Evolutionary conservation across 2,888 invertebrate species (phyloP).

Genomic region (Galerucella calmariensis): DNA sequence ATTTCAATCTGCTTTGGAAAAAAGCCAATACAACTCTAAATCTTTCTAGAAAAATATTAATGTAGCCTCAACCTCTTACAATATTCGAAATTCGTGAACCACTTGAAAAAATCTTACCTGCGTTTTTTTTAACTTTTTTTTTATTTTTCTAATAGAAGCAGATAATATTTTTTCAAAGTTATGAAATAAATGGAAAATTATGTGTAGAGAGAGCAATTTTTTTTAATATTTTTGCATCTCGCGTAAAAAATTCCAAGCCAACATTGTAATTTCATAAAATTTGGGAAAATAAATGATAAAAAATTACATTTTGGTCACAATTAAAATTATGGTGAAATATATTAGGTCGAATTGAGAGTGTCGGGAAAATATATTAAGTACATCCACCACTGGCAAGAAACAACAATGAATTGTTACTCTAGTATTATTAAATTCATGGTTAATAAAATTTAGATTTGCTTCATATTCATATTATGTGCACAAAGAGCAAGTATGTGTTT

Average conservation of each 20-base stretch:
- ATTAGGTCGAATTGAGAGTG: too few relatives aligned
- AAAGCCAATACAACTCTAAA: conserved; percentile 28
- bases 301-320: too few relatives aligned
- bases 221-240: conserved; percentile 28
- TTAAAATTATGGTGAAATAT: too few relatives aligned
- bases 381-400: too few relatives aligned
- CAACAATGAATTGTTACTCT: too few relatives aligned
- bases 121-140: conserved; percentile 27
- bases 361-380: too few relatives aligned
- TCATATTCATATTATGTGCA: too few relatives aligned
- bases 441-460: too few relatives aligned
- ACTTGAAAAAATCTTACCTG: background rate
- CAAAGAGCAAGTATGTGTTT: too few relatives aligned
- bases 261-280: too few relatives aligned
- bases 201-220: conserved; percentile 29
- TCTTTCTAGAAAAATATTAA: conserved; percentile 6
- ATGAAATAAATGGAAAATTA: conserved; percentile 4
- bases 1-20: background rate
- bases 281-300: too few relatives aligned
- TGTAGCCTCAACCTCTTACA: conserved; percentile 3
- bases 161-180: conserved; percentile 19
- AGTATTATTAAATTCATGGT: too few relatives aligned
- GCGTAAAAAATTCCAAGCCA: conserved; percentile 9
- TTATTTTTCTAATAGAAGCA: conserved; percentile 10
- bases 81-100: background rate